Conservation (phyloP, 1,140 invertebrate genomes). For the Brachystomella parvula region DNA sequence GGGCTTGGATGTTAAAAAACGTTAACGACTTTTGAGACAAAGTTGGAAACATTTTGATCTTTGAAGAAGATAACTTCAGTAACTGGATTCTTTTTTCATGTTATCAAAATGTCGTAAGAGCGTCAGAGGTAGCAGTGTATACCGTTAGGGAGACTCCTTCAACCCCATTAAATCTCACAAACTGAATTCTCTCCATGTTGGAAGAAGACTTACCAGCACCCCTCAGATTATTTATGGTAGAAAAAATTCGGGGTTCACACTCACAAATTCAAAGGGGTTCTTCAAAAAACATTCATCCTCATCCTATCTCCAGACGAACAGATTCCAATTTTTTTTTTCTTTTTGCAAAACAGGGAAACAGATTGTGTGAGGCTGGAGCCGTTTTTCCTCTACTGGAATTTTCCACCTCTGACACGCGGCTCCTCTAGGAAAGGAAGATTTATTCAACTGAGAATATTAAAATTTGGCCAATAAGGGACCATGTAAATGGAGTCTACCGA, state of each 20-base stretch:
- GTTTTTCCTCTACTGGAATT: neutral
- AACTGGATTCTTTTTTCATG: neutral
- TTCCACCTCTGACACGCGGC: neutral
- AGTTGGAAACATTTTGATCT: neutral
- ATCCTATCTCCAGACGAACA: neutral
- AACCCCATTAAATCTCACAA: neutral
- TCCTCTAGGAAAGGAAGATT: neutral
- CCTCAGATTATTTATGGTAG: neutral
- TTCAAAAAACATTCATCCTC: neutral
- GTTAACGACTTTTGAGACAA: slow-evolving; percentile 6
- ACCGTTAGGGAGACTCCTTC: neutral
- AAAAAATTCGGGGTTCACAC: neutral
- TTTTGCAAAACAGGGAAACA: slow-evolving; percentile 4
- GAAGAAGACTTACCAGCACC: no score
- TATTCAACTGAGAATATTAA: slow-evolving; percentile 9
- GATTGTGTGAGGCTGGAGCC: neutral
- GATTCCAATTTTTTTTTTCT: neutral
- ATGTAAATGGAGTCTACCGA: neutral
- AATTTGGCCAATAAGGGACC: neutral
- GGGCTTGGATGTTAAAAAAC: slow-evolving; percentile 1
- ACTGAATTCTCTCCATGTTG: neutral
- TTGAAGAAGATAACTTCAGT: neutral
- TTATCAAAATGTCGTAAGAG: neutral
- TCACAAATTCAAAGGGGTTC: slow-evolving; percentile 4
- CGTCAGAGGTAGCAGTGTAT: no score